Base-by-base conservation (phyloP, 2,797 vertebrate species). In the Poecilia gillii region DNA sequence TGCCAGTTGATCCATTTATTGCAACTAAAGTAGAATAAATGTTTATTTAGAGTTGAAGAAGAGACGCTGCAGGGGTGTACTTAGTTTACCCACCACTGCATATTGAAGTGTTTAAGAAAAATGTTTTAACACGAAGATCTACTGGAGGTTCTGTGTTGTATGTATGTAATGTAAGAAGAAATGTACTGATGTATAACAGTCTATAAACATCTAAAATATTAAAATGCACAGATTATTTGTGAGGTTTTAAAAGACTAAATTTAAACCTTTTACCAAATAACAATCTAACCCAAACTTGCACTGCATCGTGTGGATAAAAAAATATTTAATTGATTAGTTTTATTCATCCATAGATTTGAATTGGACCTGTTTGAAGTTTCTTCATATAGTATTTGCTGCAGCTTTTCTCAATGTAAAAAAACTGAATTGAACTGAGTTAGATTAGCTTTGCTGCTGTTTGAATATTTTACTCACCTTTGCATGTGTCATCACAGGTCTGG, bases 401-500 rank as follows among this genome's bases (percentile, higher is more conserved):
- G 2, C n/a, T 43, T 70, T 23, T 20, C 13, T 1, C 66, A 25
- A 6, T 25, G 25, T 14, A 70, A 6, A n/a, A n/a, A 45, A 72
- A 46, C 9, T 46, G 41, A 28, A 9, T 46, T 28, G 2, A 4
- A 46, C 2, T 4, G 43, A 72, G 45, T 71, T n/a, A 71, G 25
- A 25, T 6, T 6, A 43, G 16, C 9, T 39, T 25, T 68, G 4
- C 8, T 39, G 11, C 4, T 12, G 36, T 68, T 11, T 41, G 2
- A n/a, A 43, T 43, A 3, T 70, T 70, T 70, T 68, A 41, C 92
- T 95, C 83, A 96, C 96, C 95, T 93, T 62, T 91, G 86, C 96
- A 96, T 14, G 85, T 79, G 53, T 93, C 82, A 7, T 93, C 88
- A 83, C 94, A 95, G 84, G 90, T 91, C 89, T 96, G 95, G 81